Evolutionary conservation across 2,113 vertebrate genomes (phyloP).

Genomic region (Patagioenas fasciata): DNA sequence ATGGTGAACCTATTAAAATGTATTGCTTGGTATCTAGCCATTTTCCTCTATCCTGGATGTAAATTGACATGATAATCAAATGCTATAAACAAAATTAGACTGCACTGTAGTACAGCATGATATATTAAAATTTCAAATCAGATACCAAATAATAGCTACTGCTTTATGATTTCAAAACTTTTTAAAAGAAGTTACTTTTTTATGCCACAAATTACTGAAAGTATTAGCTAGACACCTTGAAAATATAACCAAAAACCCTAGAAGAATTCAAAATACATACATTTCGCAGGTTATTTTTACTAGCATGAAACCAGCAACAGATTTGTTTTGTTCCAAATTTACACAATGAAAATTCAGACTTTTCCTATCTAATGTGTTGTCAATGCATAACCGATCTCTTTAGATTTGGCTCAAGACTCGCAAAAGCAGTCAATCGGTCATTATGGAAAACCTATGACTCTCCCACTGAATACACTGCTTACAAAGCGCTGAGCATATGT

Average conservation of each 20-base stretch:
- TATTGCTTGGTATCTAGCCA: constrained; percentile 8
- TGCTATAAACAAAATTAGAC: constrained; percentile 31
- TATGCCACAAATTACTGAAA: background rate
- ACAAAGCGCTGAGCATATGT: background rate
- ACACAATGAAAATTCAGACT: background rate
- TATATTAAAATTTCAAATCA: background rate
- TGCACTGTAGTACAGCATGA: background rate
- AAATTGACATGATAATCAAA: constrained; percentile 51
- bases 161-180: background rate
- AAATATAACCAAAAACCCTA: background rate
- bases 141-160: background rate
- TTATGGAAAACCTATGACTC: background rate
- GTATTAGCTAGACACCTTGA: background rate
- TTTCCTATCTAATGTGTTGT: background rate
- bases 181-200: background rate
- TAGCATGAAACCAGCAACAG: background rate
- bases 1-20: constrained; percentile 27
- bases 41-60: background rate
- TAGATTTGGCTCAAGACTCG: background rate
- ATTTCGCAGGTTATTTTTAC: background rate
- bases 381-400: background rate
- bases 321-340: background rate
- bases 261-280: background rate
- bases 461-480: background rate
- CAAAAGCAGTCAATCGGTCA: background rate